A percentile compares a stretch with the other conserved stretches of the same genome.
Conservation (phyloP, 2,888 invertebrate species). For the Drepanosiphum platanoidis region DNA sequence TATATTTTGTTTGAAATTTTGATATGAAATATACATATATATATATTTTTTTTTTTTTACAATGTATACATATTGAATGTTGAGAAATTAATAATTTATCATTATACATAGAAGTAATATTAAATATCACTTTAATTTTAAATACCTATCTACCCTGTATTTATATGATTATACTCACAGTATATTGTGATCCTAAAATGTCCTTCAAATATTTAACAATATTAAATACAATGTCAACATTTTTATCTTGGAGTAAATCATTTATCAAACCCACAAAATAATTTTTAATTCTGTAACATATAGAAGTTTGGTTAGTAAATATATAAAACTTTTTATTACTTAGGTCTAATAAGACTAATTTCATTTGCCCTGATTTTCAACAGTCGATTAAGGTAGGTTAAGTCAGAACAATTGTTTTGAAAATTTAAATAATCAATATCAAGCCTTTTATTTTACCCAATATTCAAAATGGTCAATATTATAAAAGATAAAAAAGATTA, state of each 20-base stretch:
- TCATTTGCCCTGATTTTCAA: too few species aligned
- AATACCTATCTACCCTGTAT: neutral
- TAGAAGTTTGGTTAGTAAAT: neutral
- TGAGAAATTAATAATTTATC: neutral
- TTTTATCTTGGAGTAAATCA: constrained; percentile 43
- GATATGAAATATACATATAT: neutral
- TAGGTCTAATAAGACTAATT: neutral
- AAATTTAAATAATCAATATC: too few species aligned
- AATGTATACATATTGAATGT: neutral
- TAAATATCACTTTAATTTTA: neutral
- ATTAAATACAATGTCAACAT: constrained; percentile 49
- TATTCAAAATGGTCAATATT: too few species aligned
- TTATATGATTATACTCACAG: constrained; percentile 34
- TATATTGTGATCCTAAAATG: constrained; percentile 43
- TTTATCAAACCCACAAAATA: constrained; percentile 35
- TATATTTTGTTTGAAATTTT: neutral
- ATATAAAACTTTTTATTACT: neutral
- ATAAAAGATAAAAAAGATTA: too few species aligned
- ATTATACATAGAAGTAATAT: too few species aligned
- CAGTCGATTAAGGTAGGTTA: too few species aligned
- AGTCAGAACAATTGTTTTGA: too few species aligned
- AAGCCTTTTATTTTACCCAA: too few species aligned
- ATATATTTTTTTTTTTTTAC: too few species aligned
- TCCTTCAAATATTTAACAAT: constrained; percentile 52
- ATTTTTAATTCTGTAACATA: constrained; percentile 34